Conservation (phyloP, 2,113 vertebrate genomes). For the Rhinogobius similis region DNA sequence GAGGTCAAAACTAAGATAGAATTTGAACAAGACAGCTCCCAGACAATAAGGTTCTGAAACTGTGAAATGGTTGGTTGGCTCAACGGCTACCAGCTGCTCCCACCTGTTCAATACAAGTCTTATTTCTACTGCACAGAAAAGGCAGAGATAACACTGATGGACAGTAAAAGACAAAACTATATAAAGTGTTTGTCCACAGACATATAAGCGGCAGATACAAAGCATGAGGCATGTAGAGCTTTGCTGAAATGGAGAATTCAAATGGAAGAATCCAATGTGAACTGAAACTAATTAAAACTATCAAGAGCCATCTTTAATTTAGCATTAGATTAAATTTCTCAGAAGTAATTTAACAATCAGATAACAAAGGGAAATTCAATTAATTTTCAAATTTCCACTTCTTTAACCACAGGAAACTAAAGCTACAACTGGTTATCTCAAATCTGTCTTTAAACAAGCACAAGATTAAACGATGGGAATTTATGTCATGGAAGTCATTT, state of each 20-base stretch:
- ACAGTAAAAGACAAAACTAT: not conserved
- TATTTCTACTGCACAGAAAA: slow-evolving; percentile 6
- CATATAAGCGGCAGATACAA: slow-evolving; percentile 10
- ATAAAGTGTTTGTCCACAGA: slow-evolving; percentile 8
- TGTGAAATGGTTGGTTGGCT: not conserved
- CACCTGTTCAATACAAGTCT: not conserved
- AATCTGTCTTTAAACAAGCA: not conserved
- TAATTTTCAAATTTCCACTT: not conserved
- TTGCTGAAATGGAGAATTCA: not conserved
- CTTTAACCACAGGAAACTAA: not conserved
- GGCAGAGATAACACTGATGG: slow-evolving; percentile 4
- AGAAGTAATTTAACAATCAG: not conserved
- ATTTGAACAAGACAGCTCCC: not conserved
- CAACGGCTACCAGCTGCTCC: slow-evolving; percentile 16
- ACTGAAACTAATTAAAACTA: not conserved
- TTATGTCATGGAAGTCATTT: not conserved
- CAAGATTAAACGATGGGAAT: too few species aligned
- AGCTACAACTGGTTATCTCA: not conserved
- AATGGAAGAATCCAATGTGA: not conserved
- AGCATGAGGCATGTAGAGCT: not conserved
- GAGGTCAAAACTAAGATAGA: not conserved
- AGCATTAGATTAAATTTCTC: not conserved
- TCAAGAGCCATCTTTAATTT: slow-evolving; percentile 3
- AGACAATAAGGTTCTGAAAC: not conserved
- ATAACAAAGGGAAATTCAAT: slow-evolving; percentile 2